phyloP scores from a whole-genome alignment of 2,113 vertebrate species.

The Cyanoliseus patagonus region DNA sequence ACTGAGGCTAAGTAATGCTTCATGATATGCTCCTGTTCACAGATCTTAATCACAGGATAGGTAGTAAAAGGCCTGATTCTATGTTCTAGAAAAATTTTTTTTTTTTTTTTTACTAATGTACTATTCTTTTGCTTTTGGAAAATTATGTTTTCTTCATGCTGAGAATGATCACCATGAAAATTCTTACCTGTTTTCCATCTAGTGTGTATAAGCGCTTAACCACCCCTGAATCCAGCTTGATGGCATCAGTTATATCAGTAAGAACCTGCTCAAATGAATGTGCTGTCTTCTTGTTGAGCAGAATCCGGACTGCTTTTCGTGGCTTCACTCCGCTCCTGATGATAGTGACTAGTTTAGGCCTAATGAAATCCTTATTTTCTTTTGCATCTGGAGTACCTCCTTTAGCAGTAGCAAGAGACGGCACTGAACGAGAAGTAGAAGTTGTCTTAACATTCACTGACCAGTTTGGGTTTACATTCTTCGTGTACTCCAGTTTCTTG shows the following conservation, averaged over 20 bases:
- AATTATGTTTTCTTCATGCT: neutral
- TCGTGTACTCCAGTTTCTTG: constrained; percentile 95
- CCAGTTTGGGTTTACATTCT: constrained; percentile 99
- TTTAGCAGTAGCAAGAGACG: constrained; percentile 85
- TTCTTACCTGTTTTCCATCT: constrained; percentile 93
- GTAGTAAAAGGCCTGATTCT: neutral
- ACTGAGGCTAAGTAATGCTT: neutral
- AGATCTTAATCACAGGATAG: neutral
- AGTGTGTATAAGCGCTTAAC: constrained; percentile 94
- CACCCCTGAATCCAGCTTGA: constrained; percentile 94
- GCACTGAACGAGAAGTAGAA: constrained; percentile 76
- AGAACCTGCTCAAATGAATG: constrained; percentile 98
- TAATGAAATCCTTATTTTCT: constrained; percentile 94
- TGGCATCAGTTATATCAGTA: constrained; percentile 94
- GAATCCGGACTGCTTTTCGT: constrained; percentile 90
- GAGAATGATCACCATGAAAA: neutral
- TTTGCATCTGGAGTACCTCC: constrained; percentile 79
- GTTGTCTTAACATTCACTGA: constrained; percentile 87
- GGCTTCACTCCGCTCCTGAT: constrained; percentile 97
- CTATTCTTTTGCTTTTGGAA: neutral
- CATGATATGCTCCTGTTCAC: neutral
- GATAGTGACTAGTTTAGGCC: constrained; percentile 96
- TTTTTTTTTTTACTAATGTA: neutral
- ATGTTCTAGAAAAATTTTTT: rapidly evolving
- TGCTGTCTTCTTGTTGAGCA: constrained; percentile 98